Conservation (phyloP, 2,113 vertebrate genomes). For the Anas platyrhynchos region DNA sequence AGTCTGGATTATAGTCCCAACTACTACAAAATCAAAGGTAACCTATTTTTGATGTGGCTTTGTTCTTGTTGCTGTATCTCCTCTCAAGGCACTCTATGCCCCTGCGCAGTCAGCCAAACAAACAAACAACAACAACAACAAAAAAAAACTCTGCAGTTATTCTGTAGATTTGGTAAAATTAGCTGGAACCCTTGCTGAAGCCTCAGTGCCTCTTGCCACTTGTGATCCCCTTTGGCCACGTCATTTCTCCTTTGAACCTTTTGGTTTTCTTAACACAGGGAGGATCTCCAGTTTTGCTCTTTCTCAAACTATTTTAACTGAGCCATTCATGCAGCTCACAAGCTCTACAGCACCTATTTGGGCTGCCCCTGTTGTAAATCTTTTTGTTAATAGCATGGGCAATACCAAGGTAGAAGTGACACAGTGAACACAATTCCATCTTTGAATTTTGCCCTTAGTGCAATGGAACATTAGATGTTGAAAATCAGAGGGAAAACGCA, state of each 20-base stretch:
- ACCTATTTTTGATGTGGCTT: background rate
- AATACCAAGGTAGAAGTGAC: background rate
- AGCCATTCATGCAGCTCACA: background rate
- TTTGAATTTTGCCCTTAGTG: background rate
- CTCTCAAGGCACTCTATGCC: background rate
- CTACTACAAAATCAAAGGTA: background rate
- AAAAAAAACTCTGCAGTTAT: background rate
- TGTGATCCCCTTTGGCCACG: background rate
- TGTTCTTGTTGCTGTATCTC: background rate
- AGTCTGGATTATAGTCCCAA: background rate
- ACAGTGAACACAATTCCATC: background rate
- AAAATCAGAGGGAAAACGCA: background rate
- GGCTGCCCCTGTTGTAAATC: background rate
- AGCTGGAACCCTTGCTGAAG: background rate
- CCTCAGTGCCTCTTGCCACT: background rate
- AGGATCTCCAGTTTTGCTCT: background rate
- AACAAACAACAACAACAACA: background rate
- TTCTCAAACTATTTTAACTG: background rate
- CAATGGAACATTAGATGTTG: background rate
- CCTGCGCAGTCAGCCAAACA: background rate
- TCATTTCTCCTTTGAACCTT: background rate
- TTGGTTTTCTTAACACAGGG: background rate
- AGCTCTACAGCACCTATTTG: accelerated
- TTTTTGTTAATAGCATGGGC: background rate
- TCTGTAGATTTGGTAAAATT: background rate